These are phyloP conservation scores for Phlogophora meticulosa DNA, from an alignment of 2,888 invertebrate genomes.

Conservation along the genomic window DNA sequence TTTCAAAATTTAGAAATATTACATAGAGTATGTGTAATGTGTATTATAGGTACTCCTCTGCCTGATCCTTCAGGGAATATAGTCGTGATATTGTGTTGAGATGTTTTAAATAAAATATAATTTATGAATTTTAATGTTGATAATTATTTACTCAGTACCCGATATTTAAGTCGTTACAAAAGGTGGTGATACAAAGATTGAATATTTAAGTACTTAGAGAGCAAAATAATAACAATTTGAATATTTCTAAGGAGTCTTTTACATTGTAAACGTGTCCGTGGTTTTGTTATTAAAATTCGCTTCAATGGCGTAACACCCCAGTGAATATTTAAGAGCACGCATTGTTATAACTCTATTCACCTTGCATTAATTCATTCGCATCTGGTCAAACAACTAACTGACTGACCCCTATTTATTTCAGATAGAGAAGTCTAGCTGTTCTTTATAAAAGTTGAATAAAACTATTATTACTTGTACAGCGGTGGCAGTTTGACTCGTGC, in stretches of 20 bases:
- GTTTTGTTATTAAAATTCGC: conserved; percentile 15
- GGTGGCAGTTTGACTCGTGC: neutral
- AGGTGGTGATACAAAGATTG: neutral
- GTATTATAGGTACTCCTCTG: too few species aligned
- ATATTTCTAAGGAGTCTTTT: neutral
- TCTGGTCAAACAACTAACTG: conserved; percentile 6
- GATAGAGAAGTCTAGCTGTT: neutral
- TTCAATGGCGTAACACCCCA: conserved; percentile 3
- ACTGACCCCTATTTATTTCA: neutral
- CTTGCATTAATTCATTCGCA: conserved; percentile 1
- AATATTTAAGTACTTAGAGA: neutral
- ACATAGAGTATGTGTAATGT: too few species aligned
- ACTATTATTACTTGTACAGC: neutral
- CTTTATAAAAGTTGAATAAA: neutral
- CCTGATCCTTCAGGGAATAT: too few species aligned
- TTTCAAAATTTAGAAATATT: too few species aligned
- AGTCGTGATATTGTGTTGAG: too few species aligned
- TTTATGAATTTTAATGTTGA: too few species aligned
- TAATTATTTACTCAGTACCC: neutral
- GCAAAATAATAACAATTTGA: neutral
- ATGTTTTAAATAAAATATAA: too few species aligned
- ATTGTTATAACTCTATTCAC: neutral
- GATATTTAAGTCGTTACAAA: neutral
- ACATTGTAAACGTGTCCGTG: neutral
- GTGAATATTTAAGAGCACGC: neutral